phyloP scores from a whole-genome alignment of 1,140 invertebrate genomes.

The Gryllus bimaculatus region DNA sequence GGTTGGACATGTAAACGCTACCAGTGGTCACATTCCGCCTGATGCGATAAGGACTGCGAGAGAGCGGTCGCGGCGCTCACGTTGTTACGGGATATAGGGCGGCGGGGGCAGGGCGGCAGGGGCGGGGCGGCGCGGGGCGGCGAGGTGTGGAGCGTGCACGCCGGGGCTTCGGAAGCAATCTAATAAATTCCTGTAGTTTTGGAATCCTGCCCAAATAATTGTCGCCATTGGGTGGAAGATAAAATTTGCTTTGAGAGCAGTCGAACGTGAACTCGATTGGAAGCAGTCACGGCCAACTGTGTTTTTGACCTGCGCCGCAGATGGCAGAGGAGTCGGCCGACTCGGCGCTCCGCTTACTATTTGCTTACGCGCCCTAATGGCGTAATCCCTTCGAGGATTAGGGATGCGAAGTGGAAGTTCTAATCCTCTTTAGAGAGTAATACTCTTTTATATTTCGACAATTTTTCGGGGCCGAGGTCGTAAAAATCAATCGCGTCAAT shows the following conservation, averaged over 20 bases:
- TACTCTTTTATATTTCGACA: background rate
- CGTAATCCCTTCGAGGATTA: background rate
- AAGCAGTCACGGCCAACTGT: background rate
- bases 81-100: too few relatives aligned
- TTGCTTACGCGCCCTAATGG: background rate
- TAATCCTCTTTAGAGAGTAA: background rate
- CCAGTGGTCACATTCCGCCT: too few relatives aligned
- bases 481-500: background rate
- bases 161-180: background rate
- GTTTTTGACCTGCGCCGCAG: background rate
- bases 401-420: background rate
- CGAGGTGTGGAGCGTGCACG: background rate
- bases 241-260: background rate
- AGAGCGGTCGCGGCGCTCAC: too few relatives aligned
- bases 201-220: conserved; percentile 4
- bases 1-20: too few relatives aligned
- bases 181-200: background rate
- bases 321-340: background rate
- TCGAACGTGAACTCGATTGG: background rate
- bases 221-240: background rate
- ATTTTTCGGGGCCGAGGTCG: background rate
- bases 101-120: too few relatives aligned
- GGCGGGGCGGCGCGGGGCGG: too few relatives aligned
- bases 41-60: too few relatives aligned
- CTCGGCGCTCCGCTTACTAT: background rate